These are phyloP conservation scores for Acomys russatus DNA, from an alignment of 2,797 vertebrate genomes.

Conservation along the genomic window DNA sequence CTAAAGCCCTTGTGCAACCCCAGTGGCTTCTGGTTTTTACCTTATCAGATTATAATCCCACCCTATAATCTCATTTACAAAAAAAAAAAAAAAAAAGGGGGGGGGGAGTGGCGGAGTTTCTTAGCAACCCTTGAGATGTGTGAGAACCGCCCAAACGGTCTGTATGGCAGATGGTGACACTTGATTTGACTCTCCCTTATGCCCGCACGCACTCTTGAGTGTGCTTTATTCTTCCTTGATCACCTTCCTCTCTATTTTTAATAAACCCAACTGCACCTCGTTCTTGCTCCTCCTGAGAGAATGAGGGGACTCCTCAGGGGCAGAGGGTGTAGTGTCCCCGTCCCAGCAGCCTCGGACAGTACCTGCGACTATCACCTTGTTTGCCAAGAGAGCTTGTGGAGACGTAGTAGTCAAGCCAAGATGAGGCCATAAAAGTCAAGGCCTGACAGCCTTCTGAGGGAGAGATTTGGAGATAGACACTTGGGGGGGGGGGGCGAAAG, in stretches of 20 bases:
- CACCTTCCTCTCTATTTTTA: background rate
- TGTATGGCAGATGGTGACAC: background rate
- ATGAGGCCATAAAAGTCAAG: background rate
- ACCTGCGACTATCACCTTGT: background rate
- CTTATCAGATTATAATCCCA: conserved; percentile 46
- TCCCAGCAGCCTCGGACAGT: background rate
- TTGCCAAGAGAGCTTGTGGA: background rate
- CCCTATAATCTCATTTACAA: conserved; percentile 8
- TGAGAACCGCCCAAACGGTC: background rate
- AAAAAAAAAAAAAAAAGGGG: background rate
- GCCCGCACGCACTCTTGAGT: background rate
- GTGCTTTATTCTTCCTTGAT: background rate
- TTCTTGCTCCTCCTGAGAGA: background rate
- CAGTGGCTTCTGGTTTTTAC: conserved; percentile 10
- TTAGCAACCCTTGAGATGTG: background rate
- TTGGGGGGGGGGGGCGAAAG: too few relatives aligned
- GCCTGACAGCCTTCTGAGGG: background rate
- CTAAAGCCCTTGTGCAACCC: conserved; percentile 10
- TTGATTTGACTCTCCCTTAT: too few relatives aligned
- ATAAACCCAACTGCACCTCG: background rate
- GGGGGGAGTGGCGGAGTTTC: background rate
- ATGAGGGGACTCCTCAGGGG: background rate
- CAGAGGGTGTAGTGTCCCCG: background rate
- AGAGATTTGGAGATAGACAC: background rate
- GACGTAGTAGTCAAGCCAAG: background rate